A percentile compares a stretch with the other conserved stretches of the same genome.
These are phyloP conservation scores for Melanerpes formicivorus DNA, from an alignment of 2,113 vertebrate species.

Conservation along the genomic window DNA sequence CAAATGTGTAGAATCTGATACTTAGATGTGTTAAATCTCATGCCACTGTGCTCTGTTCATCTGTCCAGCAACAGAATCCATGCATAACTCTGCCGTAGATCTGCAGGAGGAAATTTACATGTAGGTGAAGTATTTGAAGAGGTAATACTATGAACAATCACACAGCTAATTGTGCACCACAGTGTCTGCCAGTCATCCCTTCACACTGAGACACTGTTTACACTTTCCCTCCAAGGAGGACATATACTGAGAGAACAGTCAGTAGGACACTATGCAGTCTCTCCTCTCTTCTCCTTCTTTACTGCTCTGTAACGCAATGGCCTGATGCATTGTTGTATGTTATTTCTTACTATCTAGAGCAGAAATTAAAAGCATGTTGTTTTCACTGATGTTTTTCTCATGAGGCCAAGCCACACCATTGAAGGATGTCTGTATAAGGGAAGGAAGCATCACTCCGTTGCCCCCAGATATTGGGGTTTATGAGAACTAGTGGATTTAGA, in stretches of 20 bases:
- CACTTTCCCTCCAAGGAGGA: background rate
- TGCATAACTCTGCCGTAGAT: background rate
- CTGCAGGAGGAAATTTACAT: background rate
- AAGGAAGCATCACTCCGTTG: background rate
- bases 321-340: background rate
- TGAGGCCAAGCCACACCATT: background rate
- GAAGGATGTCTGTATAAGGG: background rate
- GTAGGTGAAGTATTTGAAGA: background rate
- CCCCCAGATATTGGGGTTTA: background rate
- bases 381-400: background rate
- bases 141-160: background rate
- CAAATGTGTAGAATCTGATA: too few species aligned
- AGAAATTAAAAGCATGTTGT: background rate
- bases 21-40: too few species aligned
- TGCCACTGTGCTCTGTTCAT: too few species aligned
- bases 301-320: background rate
- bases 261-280: background rate
- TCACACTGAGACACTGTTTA: background rate
- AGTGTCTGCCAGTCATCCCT: background rate
- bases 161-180: background rate
- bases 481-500: background rate
- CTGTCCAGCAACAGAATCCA: too few species aligned
- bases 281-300: background rate
- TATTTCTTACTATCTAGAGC: background rate
- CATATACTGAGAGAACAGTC: background rate